Evolutionary conservation across 2,888 invertebrate genomes (phyloP), one percentile per base, ranked within the genome.

Genomic region (Heteromyza rotundicornis): DNA sequence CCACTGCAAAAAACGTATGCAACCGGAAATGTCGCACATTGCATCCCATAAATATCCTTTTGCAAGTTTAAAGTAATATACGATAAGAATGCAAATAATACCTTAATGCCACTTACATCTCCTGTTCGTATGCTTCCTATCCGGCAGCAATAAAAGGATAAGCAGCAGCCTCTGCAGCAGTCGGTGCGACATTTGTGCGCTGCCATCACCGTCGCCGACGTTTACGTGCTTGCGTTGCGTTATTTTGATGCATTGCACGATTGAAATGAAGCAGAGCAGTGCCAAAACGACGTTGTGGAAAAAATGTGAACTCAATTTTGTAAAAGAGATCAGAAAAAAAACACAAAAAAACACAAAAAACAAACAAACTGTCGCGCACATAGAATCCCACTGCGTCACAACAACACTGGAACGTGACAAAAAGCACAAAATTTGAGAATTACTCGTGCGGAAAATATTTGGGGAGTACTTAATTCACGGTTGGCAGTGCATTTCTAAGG

Each of bases 31-130:
- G 17, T 7, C 47, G 19, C 19, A 47, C 20, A 20, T 19, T 19
- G 47, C 20, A 17, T 47, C 7, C 7, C 47, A 47, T 47, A 47
- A 47, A 47, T 47, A 47, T 47, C 47, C 47, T 20, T 47, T 47
- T 47, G 20, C 47, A 47, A 14, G 5, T 20, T 47, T 47, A 17
- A 20, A 47, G 20, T 47, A 20, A 17, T 47, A 47, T 47, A n/a
- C n/a, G n/a, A n/a, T n/a, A 47, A 17, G 47, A 47, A 47, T 47
- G 47, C 47, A 47, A 47, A 47, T 47, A 47, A 19, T 17, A 19
- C 47, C 5, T 5, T 20, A 17, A 47, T 47, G 47, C 47, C 20
- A 47, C 47, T 47, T 47, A 47, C 47, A 47, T 12, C 17, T 19
- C 19, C 10, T n/a, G n/a, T n/a, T n/a, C n/a, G n/a, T n/a, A n/a